Conservation (phyloP, 1,140 invertebrate genomes). For the Drosophila tristis region DNA sequence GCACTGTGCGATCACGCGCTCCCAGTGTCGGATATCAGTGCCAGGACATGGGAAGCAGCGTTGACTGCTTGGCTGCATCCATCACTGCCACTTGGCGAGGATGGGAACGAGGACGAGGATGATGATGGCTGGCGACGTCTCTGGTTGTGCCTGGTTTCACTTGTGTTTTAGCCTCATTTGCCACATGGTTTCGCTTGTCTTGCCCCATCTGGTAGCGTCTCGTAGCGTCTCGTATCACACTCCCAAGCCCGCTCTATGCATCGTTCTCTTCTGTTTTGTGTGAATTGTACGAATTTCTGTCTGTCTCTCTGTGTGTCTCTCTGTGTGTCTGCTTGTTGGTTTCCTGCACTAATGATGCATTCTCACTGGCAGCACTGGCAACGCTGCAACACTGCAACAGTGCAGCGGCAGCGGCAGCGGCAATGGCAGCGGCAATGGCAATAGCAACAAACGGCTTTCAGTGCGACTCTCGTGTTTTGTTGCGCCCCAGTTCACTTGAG, state of each 20-base stretch:
- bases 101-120: slow-evolving; percentile 3
- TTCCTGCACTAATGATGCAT: slow-evolving; percentile 73
- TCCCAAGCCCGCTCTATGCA: no score
- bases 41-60: slow-evolving; percentile 16
- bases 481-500: slow-evolving; percentile 66
- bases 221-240: neutral
- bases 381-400: slow-evolving; percentile 11
- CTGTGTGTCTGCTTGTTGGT: slow-evolving; percentile 23
- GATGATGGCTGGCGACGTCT: slow-evolving; percentile 11
- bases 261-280: neutral
- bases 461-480: slow-evolving; percentile 36
- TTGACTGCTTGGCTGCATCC: slow-evolving; percentile 40
- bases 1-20: neutral
- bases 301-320: neutral
- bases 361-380: slow-evolving; percentile 53
- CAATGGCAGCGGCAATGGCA: slow-evolving; percentile 8
- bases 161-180: slow-evolving; percentile 72
- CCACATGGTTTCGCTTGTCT: slow-evolving; percentile 64
- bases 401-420: neutral
- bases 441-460: slow-evolving; percentile 19
- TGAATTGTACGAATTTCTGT: slow-evolving; percentile 7
- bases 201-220: slow-evolving; percentile 13
- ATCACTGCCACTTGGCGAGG: slow-evolving; percentile 54
- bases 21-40: slow-evolving; percentile 14
- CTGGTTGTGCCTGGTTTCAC: slow-evolving; percentile 47